Conservation (phyloP, 2,797 vertebrate species). For the Ctenochaetus hawaiiensis region DNA sequence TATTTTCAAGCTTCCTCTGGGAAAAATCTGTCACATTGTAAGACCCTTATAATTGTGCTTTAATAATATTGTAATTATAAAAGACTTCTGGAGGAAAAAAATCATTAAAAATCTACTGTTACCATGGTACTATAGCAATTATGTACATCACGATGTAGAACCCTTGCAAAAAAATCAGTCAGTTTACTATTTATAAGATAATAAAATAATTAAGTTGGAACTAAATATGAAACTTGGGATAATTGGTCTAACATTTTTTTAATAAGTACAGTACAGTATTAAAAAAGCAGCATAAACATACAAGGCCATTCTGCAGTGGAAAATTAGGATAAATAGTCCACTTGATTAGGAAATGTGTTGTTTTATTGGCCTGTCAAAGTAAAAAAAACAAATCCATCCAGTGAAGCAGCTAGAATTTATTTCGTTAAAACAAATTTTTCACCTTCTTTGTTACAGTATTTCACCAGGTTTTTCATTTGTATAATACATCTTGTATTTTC, state of each 20-base stretch:
- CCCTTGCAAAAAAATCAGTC: background rate
- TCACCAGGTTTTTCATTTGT: slow-evolving; percentile 31
- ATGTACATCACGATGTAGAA: too few species aligned
- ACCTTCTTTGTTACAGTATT: slow-evolving; percentile 9
- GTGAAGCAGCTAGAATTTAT: slow-evolving; percentile 14
- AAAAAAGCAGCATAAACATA: background rate
- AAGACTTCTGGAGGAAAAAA: background rate
- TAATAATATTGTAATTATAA: slow-evolving; percentile 44
- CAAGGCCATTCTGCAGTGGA: background rate
- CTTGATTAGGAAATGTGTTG: background rate
- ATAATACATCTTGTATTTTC: slow-evolving; percentile 38
- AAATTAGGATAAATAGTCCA: background rate
- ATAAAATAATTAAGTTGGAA: slow-evolving; percentile 3
- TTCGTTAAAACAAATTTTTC: slow-evolving; percentile 19
- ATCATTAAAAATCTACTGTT: background rate
- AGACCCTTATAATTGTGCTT: slow-evolving; percentile 13
- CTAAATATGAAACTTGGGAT: background rate
- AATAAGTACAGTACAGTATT: background rate
- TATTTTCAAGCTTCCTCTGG: background rate
- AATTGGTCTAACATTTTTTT: background rate
- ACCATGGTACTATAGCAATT: background rate
- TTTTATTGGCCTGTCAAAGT: slow-evolving; percentile 22
- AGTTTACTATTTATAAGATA: slow-evolving; percentile 15
- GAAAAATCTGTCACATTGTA: slow-evolving; percentile 22
- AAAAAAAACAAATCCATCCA: slow-evolving; percentile 25